These are phyloP conservation scores for Solen grandis DNA, from an alignment of 1,140 invertebrate species.

Conservation along the genomic window DNA sequence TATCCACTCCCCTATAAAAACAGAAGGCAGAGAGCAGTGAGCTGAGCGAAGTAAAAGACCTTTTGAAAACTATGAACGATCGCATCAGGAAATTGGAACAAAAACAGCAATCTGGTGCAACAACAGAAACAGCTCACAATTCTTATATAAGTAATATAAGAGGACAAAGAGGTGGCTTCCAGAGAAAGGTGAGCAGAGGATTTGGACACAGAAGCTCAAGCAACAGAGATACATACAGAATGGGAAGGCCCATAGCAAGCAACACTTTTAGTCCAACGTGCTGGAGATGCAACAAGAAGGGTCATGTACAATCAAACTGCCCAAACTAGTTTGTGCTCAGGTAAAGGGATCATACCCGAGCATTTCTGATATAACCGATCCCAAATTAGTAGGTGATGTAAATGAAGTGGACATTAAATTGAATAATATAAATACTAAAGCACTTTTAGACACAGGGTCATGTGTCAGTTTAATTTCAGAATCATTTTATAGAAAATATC, in stretches of 20 bases:
- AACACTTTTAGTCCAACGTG: not conserved
- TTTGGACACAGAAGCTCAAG: not conserved
- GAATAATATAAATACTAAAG: conserved; percentile 5
- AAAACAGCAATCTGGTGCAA: not conserved
- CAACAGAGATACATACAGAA: too few relatives aligned
- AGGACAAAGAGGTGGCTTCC: not conserved
- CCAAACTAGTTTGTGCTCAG: not conserved
- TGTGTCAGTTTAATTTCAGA: too few relatives aligned
- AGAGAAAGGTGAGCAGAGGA: not conserved
- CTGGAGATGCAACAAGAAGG: conserved; percentile 12
- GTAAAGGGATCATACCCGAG: not conserved
- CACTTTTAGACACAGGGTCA: too few relatives aligned
- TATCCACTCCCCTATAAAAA: not conserved
- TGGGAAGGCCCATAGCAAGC: too few relatives aligned
- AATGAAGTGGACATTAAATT: conserved; percentile 28
- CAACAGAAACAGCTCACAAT: not conserved
- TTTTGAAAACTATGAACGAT: not conserved
- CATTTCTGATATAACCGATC: not conserved
- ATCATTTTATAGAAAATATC: not conserved
- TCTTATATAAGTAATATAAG: not conserved
- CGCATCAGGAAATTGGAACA: not conserved
- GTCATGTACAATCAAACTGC: conserved; percentile 17
- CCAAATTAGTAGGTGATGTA: conserved; percentile 26
- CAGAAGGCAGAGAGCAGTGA: not conserved
- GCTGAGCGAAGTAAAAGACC: not conserved